These are phyloP conservation scores for Acanthornis magna DNA, from an alignment of 2,797 vertebrate genomes.

Conservation along the genomic window DNA sequence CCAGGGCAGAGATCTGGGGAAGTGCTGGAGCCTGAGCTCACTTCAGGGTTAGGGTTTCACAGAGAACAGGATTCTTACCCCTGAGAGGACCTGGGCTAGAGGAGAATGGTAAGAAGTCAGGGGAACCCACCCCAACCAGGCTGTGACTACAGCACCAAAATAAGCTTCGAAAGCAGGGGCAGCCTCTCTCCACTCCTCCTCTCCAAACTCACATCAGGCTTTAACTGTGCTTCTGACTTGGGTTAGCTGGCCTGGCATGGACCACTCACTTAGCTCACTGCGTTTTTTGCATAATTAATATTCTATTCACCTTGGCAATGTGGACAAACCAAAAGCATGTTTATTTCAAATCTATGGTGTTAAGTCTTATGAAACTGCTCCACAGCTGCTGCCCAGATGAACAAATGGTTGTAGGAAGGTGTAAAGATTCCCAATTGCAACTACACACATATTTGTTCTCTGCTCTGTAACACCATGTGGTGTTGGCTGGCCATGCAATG, in stretches of 20 bases:
- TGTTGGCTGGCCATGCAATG: background rate
- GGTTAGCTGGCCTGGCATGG: background rate
- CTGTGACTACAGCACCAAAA: background rate
- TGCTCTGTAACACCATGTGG: background rate
- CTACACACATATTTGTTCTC: background rate
- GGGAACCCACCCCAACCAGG: background rate
- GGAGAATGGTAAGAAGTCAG: background rate
- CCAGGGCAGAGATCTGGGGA: background rate
- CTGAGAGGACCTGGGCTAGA: background rate
- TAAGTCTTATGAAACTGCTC: background rate
- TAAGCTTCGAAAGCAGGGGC: background rate
- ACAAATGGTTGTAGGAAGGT: background rate
- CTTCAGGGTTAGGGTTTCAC: background rate
- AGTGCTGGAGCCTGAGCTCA: background rate
- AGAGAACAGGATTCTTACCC: background rate
- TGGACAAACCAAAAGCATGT: rapidly evolving
- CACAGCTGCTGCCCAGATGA: background rate
- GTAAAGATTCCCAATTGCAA: background rate
- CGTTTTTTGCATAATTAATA: background rate
- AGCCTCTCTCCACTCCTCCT: background rate
- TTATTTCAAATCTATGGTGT: background rate
- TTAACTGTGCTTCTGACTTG: background rate
- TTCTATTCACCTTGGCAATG: background rate
- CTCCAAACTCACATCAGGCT: background rate
- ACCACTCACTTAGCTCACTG: background rate